Base-by-base conservation (phyloP, 2,797 vertebrate species). In the Anisognathus igniventris region DNA sequence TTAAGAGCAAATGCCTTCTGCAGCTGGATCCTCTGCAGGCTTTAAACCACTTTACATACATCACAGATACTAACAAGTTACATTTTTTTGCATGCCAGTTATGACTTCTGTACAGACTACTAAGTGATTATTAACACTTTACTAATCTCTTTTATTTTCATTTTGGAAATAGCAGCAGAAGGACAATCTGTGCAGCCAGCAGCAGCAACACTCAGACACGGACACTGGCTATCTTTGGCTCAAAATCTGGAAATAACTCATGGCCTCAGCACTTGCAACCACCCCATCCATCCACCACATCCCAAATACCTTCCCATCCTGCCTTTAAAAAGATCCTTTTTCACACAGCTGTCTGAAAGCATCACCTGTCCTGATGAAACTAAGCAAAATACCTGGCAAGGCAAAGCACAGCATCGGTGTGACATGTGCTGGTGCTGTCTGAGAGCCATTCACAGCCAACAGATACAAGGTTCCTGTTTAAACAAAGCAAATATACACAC, bases 41-140 rank as follows among this genome's bases (percentile, higher is more conserved):
- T 87, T 91, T 60, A 85, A 68, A 83, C n/a, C 66, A 76, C 70
- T 94, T 75, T 4, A 58, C 28, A 51, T 42, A 81, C 23, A 92
- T 45, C 75, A 87, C n/a, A 65, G 30, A 53, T 33, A 78, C 77
- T n/a, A 90, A 88, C 30, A n/a, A 83, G 89, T 28, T 60, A 72
- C 37, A 56, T 60, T 10, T 86, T 68, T 92, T 48, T 82, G 89
- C 14, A 39, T 14, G 71, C 47, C 62, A 86, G 87, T 48, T 78
- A 42, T 12, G 14, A 95, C 45, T 79, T 91, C 35, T 73, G 70
- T 65, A 78, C 42, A 62, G 76, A 87, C 47, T 54, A 50, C 37
- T 71, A 67, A 62, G 64, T 44, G 53, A 75, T 67, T 90, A 93
- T 78, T 87, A 92, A 62, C 35, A 72, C 85, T 85, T 75, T 19